Evolutionary conservation across 2,888 invertebrate species (phyloP), one percentile per base, ranked within the genome.

Genomic region (Plebejus melissa): DNA sequence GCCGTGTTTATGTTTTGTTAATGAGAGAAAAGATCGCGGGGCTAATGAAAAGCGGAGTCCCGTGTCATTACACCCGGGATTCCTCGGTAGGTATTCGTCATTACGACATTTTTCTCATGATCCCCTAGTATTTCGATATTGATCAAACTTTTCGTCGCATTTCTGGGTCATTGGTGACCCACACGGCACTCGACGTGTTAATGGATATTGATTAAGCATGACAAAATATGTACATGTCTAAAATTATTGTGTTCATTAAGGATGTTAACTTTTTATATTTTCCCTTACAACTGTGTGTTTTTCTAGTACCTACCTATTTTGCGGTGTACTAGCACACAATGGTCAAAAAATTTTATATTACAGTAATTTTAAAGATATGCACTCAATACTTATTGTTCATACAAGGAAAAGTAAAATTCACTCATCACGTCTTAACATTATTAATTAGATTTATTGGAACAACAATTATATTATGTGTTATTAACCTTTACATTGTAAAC

Each of bases 1-100:
- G 86, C 86, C 87, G 87, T 85, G 83, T 86, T 87, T 89, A 89
- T 89, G 22, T 88, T 88, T 90, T 87, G 90, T 86, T 91, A 91
- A 91, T 91, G 88, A 88, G 86, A 78, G 84, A 84, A 84, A 82
- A 87, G 88, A 85, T 84, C 86, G 88, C 85, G 82, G 85, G 85
- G 87, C 79, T 78, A 74, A 77, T 84, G 83, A 84, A 85, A 84
- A 84, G 79, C 78, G 78, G 58, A 74, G 77, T 71, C 75, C 72
- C 76, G 58, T 70, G 79, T 78, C 77, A 78, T 79, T 79, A 79
- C 76, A 74, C 77, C 78, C 76, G 75, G 50, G 70, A 75, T 77
- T 75, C 75, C 58, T 38, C 75, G 58, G 57, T 58, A 58, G 41
- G 70, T 41, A 75, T 75, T 70, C 38, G 36, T 16, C 22, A 54